Base-by-base conservation (phyloP, 2,888 invertebrate species). In the Congeria kusceri region DNA sequence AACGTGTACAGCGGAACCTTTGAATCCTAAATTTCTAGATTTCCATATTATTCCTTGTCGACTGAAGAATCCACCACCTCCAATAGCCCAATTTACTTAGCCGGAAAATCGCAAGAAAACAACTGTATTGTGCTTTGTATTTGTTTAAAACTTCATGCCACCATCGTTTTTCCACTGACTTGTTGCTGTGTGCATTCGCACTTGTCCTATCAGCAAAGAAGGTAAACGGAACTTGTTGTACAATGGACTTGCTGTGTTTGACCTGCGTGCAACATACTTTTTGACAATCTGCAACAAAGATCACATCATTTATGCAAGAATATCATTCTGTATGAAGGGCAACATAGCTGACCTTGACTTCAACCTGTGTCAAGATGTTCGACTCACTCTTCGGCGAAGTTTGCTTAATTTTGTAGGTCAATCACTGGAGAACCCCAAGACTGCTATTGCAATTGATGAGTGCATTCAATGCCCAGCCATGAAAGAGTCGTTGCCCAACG, bases 81-180 rank as follows among this genome's bases (percentile, higher is more conserved):
- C 32, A 4, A 32, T 32, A 7, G 4, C 32, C 32, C 32, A 3
- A 44, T 66, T 4, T 61, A 57, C n/a, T 13, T 47, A 20, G 29
- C 44, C 1, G 64, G 63, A 25, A 56, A 58, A 39, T 39, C 15
- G 39, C 11, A 15, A 39, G 39, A 71, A 62, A 56, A 81, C 81
- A 9, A 58, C 81, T 13, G 66, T 75, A 15, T 57, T 81, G 18
- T 66, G 77, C 29, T 59, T 74, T 47, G 63, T 58, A 27, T 81
- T 81, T 49, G 49, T 57, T 27, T 67, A 76, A 57, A 57, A 62
- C 3, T 81, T 81, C 28, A 61, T 81, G 46, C 81, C 81, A n/a
- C 81, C 81, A 27, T 70, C 77, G 29, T 58, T 81, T n/a, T 81
- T 81, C 29, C 81, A 81, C 44, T 56, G 77, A n/a, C 68, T 81